A percentile compares a stretch with the other conserved stretches of the same genome.
Conservation (phyloP, 2,797 vertebrate species). For the Apodemus agrarius region DNA sequence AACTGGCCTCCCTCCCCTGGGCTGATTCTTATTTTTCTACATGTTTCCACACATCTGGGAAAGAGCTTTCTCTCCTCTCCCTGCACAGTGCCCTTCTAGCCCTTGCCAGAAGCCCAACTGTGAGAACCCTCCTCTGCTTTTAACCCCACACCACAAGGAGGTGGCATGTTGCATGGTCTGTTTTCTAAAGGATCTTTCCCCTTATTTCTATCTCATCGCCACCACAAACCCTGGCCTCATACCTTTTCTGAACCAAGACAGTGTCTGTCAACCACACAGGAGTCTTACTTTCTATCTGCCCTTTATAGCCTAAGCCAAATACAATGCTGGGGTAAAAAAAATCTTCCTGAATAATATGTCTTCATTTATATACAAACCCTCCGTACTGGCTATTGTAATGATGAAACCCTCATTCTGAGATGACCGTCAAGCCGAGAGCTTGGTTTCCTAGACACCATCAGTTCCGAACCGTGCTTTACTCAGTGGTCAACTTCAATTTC, state of each 20-base stretch:
- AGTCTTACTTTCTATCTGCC: not conserved
- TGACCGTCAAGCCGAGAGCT: not conserved
- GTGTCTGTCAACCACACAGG: not conserved
- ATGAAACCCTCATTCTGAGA: not conserved
- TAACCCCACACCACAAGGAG: not conserved
- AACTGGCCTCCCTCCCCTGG: not conserved
- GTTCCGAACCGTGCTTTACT: conserved; percentile 37
- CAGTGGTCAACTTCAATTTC: not conserved
- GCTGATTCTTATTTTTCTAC: not conserved
- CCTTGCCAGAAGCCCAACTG: not conserved
- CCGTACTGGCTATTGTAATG: not conserved
- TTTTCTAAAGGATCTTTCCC: not conserved
- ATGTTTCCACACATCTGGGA: not conserved
- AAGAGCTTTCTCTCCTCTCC: not conserved
- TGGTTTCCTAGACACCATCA: not conserved
- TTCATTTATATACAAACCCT: conserved; percentile 10
- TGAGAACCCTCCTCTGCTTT: not conserved
- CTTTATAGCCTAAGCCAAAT: not conserved
- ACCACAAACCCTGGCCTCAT: not conserved
- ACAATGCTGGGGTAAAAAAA: not conserved
- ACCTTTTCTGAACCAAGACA: conserved; percentile 15
- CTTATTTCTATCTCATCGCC: not conserved
- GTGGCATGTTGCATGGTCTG: not conserved
- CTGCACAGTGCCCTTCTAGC: not conserved
- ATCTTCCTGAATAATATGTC: not conserved